Conservation (phyloP, 1,140 invertebrate species). For the Drosophila tsacasi region DNA sequence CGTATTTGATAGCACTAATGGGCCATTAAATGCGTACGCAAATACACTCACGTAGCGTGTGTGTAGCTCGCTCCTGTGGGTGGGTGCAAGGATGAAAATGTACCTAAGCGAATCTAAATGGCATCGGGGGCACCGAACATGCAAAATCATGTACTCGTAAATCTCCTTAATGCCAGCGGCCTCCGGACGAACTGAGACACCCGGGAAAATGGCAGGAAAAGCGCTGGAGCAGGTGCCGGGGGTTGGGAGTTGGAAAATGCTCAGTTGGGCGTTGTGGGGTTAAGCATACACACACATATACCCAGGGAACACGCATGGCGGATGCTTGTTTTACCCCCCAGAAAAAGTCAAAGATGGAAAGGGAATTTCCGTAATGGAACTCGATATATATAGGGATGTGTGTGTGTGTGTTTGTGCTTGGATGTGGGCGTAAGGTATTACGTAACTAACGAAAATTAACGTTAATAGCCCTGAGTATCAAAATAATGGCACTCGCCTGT, state of each 20-base stretch:
- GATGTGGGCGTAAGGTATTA: slow-evolving; percentile 73
- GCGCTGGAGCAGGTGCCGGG: slow-evolving; percentile 21
- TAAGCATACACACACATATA: slow-evolving; percentile 38
- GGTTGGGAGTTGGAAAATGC: slow-evolving; percentile 6
- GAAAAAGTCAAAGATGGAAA: slow-evolving; percentile 38
- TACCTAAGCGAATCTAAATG: slow-evolving; percentile 84
- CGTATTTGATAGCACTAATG: slow-evolving; percentile 84
- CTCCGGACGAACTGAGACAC: slow-evolving; percentile 66
- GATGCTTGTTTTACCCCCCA: slow-evolving; percentile 67
- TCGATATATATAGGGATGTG: slow-evolving; percentile 39
- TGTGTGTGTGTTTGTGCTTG: slow-evolving; percentile 23
- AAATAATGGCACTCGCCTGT: slow-evolving; percentile 74
- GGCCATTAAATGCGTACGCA: slow-evolving; percentile 81
- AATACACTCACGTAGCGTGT: slow-evolving; percentile 67
- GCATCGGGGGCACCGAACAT: slow-evolving; percentile 81
- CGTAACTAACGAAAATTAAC: slow-evolving; percentile 84
- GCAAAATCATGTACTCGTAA: slow-evolving; percentile 84
- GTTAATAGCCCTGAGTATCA: slow-evolving; percentile 81
- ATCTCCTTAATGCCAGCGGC: slow-evolving; percentile 79
- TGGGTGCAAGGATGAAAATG: slow-evolving; percentile 78
- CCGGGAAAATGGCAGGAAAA: slow-evolving; percentile 39
- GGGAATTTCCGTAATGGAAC: slow-evolving; percentile 70
- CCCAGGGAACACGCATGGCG: slow-evolving; percentile 54
- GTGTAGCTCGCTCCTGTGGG: slow-evolving; percentile 13
- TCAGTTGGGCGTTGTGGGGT: slow-evolving; percentile 28